Conservation (phyloP, 2,888 invertebrate genomes). For the Corythucha ciliata region DNA sequence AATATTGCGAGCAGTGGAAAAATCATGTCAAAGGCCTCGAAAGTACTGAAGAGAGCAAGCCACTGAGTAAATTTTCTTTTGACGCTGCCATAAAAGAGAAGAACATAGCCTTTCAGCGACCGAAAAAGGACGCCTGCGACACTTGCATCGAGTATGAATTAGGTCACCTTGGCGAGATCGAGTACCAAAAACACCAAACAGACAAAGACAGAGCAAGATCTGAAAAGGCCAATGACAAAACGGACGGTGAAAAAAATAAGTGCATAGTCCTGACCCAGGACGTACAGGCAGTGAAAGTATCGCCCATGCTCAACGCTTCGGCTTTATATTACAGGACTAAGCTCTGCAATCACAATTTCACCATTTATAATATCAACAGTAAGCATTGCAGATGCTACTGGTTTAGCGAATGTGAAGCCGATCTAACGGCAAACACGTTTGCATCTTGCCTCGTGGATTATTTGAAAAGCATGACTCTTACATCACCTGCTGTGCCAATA, state of each 20-base stretch:
- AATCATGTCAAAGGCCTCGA: constrained; percentile 1
- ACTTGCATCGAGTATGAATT: constrained; percentile 18
- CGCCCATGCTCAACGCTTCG: not conserved
- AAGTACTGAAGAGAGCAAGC: not conserved
- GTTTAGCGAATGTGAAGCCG: not conserved
- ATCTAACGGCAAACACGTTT: constrained; percentile 1
- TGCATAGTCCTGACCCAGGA: not conserved
- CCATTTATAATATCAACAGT: constrained; percentile 1
- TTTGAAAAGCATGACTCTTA: not conserved
- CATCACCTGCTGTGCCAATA: not conserved
- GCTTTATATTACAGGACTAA: constrained; percentile 7
- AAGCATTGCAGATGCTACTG: not conserved
- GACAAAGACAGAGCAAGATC: constrained; percentile 7
- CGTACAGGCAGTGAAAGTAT: not conserved
- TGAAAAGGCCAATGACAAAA: constrained; percentile 10
- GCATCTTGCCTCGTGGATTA: constrained; percentile 9
- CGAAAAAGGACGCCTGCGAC: constrained; percentile 24
- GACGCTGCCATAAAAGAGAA: constrained; percentile 6
- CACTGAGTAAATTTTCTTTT: constrained; percentile 11
- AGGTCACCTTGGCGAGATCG: constrained; percentile 5
- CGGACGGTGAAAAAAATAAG: not conserved
- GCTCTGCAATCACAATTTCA: constrained; percentile 2
- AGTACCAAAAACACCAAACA: not conserved
- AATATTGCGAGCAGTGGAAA: constrained; percentile 10
- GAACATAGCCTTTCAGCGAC: constrained; percentile 14